A percentile compares a stretch with the other conserved stretches of the same genome.
These are phyloP conservation scores for Hipparchia sbordonii DNA, from an alignment of 2,888 invertebrate species.

Conservation along the genomic window DNA sequence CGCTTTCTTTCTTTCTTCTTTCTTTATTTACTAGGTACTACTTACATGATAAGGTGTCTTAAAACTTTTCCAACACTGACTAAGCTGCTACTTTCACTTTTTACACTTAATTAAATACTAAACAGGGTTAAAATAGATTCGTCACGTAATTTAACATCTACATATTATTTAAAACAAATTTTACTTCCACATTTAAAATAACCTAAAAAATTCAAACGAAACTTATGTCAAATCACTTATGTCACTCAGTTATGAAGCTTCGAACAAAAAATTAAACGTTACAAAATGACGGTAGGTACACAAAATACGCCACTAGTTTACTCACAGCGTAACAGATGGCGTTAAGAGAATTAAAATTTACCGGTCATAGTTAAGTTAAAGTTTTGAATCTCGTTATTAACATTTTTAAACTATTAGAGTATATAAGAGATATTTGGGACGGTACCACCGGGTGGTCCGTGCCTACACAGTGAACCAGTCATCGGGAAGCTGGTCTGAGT, in stretches of 20 bases:
- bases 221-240: background rate
- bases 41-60: no score
- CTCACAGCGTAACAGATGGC: background rate
- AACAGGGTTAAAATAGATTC: no score
- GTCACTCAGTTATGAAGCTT: background rate
- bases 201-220: no score
- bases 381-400: constrained; percentile 57
- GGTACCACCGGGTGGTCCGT: constrained; percentile 54
- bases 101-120: no score
- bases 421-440: constrained; percentile 28
- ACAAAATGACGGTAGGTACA: background rate
- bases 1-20: no score
- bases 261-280: background rate
- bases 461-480: constrained; percentile 73
- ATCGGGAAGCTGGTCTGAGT: constrained; percentile 61
- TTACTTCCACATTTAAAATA: no score
- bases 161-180: no score
- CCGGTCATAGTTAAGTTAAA: background rate
- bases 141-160: no score
- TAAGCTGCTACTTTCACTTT: no score
- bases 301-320: background rate
- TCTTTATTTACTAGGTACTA: no score
- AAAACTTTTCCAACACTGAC: no score
- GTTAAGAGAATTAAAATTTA: background rate
- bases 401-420: constrained; percentile 38